phyloP scores from a whole-genome alignment of 2,797 vertebrate species.

The Rhynchonycteris naso region DNA sequence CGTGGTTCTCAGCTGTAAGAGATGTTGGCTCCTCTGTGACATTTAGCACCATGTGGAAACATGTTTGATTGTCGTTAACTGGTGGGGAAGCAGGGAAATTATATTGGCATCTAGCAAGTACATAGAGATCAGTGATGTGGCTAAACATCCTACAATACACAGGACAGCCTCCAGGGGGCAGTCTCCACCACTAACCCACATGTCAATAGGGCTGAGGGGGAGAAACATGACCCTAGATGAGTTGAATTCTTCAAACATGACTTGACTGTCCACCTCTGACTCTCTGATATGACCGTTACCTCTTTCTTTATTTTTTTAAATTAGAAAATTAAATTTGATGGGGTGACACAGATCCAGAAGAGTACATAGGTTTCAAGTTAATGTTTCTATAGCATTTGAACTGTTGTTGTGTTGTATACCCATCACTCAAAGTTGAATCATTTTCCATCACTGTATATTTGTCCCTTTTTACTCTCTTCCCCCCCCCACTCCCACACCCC shows the following conservation, averaged over 20 bases:
- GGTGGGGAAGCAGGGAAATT: not conserved
- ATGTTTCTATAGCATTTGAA: too few species aligned
- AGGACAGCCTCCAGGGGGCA: not conserved
- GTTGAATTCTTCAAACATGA: not conserved
- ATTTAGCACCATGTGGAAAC: not conserved
- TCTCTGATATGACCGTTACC: not conserved
- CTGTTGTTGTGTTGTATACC: too few species aligned
- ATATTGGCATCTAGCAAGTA: not conserved
- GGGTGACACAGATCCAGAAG: too few species aligned
- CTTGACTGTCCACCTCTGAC: too few species aligned
- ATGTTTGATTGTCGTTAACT: not conserved
- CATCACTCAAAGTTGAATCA: too few species aligned
- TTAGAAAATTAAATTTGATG: too few species aligned
- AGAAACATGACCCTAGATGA: not conserved
- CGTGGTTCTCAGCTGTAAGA: not conserved
- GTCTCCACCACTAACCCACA: not conserved
- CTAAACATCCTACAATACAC: not conserved
- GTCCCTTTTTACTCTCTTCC: too few species aligned
- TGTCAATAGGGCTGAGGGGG: not conserved
- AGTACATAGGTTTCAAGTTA: too few species aligned
- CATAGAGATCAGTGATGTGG: not conserved
- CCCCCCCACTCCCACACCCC: too few species aligned
- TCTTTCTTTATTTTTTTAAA: not conserved
- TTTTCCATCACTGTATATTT: too few species aligned
- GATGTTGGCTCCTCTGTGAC: not conserved